Percentiles rank a stretch among this genome's conserved stretches.
Evolutionary conservation across 2,797 vertebrate genomes (phyloP).

Genomic region (Phyllotis vaccarum): DNA sequence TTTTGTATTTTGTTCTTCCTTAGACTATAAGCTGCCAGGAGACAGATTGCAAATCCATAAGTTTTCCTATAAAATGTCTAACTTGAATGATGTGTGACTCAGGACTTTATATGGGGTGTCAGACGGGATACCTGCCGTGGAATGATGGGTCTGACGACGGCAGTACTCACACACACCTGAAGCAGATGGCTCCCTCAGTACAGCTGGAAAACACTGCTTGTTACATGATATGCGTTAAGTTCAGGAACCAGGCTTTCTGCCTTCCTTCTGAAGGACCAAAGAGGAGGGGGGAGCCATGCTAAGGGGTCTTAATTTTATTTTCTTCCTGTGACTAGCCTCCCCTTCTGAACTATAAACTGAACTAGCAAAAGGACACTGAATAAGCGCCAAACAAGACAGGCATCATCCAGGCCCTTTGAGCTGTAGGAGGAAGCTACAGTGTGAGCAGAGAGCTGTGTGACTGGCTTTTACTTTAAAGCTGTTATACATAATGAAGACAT

Average conservation of each 20-base stretch:
- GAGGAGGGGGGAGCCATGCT: too few species aligned
- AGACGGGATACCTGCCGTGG: background rate
- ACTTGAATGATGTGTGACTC: background rate
- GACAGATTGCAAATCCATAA: background rate
- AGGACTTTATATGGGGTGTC: background rate
- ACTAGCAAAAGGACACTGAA: background rate
- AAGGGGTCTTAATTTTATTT: too few species aligned
- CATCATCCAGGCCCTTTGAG: background rate
- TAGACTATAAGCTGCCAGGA: background rate
- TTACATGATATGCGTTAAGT: background rate
- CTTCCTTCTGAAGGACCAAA: background rate
- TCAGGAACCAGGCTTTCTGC: background rate
- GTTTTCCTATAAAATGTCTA: background rate
- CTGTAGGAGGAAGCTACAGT: too few species aligned
- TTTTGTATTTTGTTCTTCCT: background rate
- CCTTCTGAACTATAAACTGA: background rate
- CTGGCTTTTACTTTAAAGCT: slow-evolving; percentile 11
- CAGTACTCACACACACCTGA: background rate
- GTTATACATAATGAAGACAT: background rate
- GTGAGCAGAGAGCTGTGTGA: background rate
- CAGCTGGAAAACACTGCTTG: background rate
- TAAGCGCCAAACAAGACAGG: too few species aligned
- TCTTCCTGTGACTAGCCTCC: too few species aligned
- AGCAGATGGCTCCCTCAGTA: background rate
- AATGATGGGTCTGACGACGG: background rate